A percentile compares a stretch with the other conserved stretches of the same genome.
Conservation (phyloP, 2,113 vertebrate genomes). For the Elanus axillaris region DNA sequence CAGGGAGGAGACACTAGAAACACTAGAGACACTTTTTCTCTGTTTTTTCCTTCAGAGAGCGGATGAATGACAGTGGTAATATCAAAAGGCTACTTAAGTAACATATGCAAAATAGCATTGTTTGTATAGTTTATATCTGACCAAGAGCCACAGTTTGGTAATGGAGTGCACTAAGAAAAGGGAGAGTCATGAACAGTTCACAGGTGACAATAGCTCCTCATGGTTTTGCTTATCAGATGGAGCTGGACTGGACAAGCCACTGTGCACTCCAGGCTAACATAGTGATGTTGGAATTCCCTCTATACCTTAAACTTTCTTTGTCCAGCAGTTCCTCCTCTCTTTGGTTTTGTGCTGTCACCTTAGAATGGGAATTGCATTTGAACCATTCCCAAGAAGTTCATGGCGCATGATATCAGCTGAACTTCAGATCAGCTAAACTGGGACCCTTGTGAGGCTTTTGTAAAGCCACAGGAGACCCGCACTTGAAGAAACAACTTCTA, state of each 20-base stretch:
- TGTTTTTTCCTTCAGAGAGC: neutral
- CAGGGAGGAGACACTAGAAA: neutral
- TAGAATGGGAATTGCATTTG: neutral
- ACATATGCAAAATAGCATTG: neutral
- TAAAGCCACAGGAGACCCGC: neutral
- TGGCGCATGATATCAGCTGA: neutral
- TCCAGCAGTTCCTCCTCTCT: neutral
- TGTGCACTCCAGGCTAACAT: neutral
- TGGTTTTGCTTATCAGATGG: neutral
- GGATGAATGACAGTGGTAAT: neutral
- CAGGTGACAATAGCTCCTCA: neutral
- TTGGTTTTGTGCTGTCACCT: neutral
- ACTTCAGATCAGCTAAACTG: neutral
- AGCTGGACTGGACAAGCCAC: neutral
- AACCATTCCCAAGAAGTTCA: neutral
- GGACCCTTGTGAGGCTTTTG: neutral
- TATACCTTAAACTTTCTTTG: neutral
- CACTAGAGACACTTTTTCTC: neutral
- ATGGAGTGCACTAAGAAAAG: neutral
- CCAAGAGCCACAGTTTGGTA: neutral
- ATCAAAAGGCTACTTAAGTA: neutral
- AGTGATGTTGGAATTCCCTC: neutral
- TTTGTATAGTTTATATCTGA: neutral
- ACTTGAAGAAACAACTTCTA: neutral
- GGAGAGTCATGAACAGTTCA: neutral